Base-by-base conservation (phyloP, 92 coral and sea anemone genomes). In the Siderastrea radians region DNA sequence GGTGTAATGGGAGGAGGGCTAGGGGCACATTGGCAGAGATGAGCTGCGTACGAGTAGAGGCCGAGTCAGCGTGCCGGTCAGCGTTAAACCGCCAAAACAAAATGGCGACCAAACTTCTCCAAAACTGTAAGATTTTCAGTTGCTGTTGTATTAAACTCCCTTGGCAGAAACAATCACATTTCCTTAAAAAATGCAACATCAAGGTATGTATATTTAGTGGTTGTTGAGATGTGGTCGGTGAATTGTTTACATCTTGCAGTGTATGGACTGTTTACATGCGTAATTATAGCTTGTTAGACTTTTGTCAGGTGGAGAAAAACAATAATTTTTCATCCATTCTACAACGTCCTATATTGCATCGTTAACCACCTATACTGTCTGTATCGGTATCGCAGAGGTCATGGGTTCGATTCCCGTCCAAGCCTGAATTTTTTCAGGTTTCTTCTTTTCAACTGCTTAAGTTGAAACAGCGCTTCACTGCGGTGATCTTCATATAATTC, bases 31-130 rank as follows among this genome's bases (percentile, higher is more conserved):
- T 77, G 44, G 38, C 49, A 77, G 81, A 3, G 61, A 14, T 19
- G 49, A 79, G 1, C 65, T 80, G 75, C 74, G 63, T 52, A 50
- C 43, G 13, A 17, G 2, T 59, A n/a, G 3, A 45, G 9, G 26
- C 51, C 11, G 65, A 52, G 64, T 17, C 49, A 43, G 44, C 48
- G 52, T 13, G 14, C 0, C 4, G 85, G 43, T 17, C 91, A 91
- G 91, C 94, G 87, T 82, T 1, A 2, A 46, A n/a, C 4, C 19
- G 4, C 26, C 60, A 51, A 50, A 64, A 17, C 84, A 91, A 91
- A 51, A 91, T 91, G 94, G 94, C 88, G 88, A 76, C 81, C 64
- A 91, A 86, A 75, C 11, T 90, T 68, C 44, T 81, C 16, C 80
- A 55, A 81, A 80, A 55, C 50, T 72, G 69, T n/a, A 67, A 49